Conservation (phyloP, 2,113 vertebrate genomes). For the Tachysurus vachellii region DNA sequence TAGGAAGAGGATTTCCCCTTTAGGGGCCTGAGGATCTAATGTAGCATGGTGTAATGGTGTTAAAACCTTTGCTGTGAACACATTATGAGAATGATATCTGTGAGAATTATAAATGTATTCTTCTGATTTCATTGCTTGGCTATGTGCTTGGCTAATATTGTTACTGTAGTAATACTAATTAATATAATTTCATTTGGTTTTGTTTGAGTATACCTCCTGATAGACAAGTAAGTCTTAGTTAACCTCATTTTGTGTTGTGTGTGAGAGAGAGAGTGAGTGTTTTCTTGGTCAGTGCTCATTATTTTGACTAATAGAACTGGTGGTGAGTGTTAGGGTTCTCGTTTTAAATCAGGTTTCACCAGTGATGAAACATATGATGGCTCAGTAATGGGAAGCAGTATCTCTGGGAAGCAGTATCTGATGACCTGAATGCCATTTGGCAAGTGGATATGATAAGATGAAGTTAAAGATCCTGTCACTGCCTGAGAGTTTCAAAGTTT, state of each 20-base stretch:
- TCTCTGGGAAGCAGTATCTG: not conserved
- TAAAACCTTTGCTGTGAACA: constrained; percentile 2
- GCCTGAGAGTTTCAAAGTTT: not conserved
- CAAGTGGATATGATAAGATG: not conserved
- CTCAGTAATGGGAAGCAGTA: not conserved
- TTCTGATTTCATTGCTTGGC: not conserved
- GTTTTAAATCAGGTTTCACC: not conserved
- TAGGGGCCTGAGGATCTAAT: constrained; percentile 56
- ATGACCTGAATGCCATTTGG: not conserved
- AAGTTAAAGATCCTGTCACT: not conserved
- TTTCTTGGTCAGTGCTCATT: not conserved
- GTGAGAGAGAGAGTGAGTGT: not conserved
- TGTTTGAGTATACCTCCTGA: not conserved
- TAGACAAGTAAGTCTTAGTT: not conserved
- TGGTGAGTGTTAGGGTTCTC: not conserved
- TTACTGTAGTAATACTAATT: not conserved
- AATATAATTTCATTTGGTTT: not conserved
- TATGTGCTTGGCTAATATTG: not conserved
- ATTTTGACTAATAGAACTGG: not conserved
- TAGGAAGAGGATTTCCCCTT: constrained; percentile 46
- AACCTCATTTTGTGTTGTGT: not conserved
- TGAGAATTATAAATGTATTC: not conserved
- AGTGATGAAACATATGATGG: not conserved
- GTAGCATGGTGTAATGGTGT: not conserved
- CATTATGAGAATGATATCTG: not conserved